Evolutionary conservation across 2,888 invertebrate species (phyloP), one percentile per base, ranked within the genome.

Genomic region (Nasonovia ribisnigri): DNA sequence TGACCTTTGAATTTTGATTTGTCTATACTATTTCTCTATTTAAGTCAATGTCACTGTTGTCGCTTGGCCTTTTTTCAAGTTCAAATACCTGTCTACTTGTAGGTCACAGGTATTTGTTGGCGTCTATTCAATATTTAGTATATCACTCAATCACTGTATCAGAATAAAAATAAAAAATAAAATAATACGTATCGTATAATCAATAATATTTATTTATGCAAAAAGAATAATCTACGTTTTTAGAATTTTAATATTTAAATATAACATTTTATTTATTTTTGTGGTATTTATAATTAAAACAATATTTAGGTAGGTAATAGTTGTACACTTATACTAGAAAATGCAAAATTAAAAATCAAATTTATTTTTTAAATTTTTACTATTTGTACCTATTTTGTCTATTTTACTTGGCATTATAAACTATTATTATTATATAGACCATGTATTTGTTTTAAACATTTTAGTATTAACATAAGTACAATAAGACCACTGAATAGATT

Each of bases 51-150:
- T 84, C 89, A 93, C 26, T 60, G 54, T 57, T 84, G 54, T 84
- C 54, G 43, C 36, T 93, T 93, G 89, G 93, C 57, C 29, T 90
- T 36, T 93, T 57, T 93, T 93, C 93, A 93, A 93, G 93, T 93
- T 93, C 84, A 93, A 93, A 90, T 57, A 89, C 84, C 46, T 48
- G 43, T 88, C 29, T 88, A 77, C 77, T 88, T 92, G 77, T 88
- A 88, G 88, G 88, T 88, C 43, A 43, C 43, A 92, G 29, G 51
- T 43, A 54, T 92, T 92, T 88, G 48, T 11, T 88, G 92, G 88
- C 43, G 43, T 88, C 20, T 43, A 48, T 88, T 54, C 77, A 92
- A 24, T 42, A 13, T 87, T 57, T 26, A 87, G 6, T 86, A 36
- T 36, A 48, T 48, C 77, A 8, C 36, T 36, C 8, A 26, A 36